A percentile compares a stretch with the other conserved stretches of the same genome.
phyloP scores from a whole-genome alignment of 1,140 invertebrate species.

The Drepana arcuata region DNA sequence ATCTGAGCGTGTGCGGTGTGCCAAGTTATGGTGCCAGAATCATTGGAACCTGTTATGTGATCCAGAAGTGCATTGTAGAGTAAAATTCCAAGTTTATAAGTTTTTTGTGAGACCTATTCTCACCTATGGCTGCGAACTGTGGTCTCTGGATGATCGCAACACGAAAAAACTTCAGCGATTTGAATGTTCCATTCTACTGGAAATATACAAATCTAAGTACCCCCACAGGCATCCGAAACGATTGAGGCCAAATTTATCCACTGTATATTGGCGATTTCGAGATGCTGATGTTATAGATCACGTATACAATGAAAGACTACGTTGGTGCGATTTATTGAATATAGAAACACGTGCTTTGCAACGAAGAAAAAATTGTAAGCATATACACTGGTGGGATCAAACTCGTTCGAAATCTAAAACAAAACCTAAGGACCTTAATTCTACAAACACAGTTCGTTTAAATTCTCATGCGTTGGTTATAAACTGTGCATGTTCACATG shows the following conservation, averaged over 20 bases:
- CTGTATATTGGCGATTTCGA: slow-evolving; percentile 18
- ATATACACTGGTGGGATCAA: slow-evolving; percentile 14
- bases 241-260: slow-evolving; percentile 9
- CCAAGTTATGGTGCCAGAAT: slow-evolving; percentile 26
- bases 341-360: slow-evolving; percentile 17
- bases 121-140: slow-evolving; percentile 33
- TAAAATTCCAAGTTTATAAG: slow-evolving; percentile 30
- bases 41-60: slow-evolving; percentile 19
- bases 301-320: slow-evolving; percentile 17
- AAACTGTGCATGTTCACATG: too few species aligned
- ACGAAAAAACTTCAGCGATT: slow-evolving; percentile 20
- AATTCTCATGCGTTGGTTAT: too few species aligned
- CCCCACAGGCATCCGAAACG: slow-evolving; percentile 16
- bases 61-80: slow-evolving; percentile 12
- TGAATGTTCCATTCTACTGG: slow-evolving; percentile 16
- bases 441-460: too few species aligned
- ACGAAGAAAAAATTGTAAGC: neutral
- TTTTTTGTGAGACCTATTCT: slow-evolving; percentile 34
- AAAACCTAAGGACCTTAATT: too few species aligned
- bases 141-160: slow-evolving; percentile 14
- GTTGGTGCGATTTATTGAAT: slow-evolving; percentile 19
- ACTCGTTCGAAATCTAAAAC: too few species aligned
- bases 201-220: slow-evolving; percentile 30
- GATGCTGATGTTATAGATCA: slow-evolving; percentile 18
- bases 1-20: slow-evolving; percentile 23